Conservation (phyloP, 92 coral and sea anemone species). For the Porites lobata region DNA sequence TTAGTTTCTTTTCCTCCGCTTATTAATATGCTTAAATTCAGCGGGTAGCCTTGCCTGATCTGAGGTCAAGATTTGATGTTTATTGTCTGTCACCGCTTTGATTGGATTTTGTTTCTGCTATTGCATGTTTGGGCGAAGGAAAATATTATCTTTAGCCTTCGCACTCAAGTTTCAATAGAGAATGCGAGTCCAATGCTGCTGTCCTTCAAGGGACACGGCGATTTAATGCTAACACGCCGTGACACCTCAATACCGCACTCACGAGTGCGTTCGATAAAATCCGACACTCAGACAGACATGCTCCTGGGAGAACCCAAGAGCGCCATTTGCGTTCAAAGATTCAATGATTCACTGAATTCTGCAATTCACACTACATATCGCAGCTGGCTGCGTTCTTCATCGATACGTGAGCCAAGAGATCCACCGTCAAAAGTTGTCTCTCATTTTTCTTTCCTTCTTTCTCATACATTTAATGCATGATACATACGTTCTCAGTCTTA, state of each 20-base stretch:
- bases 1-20: too few relatives aligned
- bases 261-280: neutral
- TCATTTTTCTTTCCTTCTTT: neutral
- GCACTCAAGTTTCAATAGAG: too few relatives aligned
- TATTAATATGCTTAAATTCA: too few relatives aligned
- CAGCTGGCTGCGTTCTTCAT: too few relatives aligned
- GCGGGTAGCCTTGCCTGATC: too few relatives aligned
- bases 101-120: too few relatives aligned
- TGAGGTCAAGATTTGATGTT: too few relatives aligned
- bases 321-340: constrained; percentile 80
- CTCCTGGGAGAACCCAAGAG: constrained; percentile 74
- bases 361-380: constrained; percentile 63
- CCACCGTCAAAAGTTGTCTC: constrained; percentile 54
- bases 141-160: too few relatives aligned
- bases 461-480: neutral
- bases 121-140: too few relatives aligned
- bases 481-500: too few relatives aligned
- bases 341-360: constrained; percentile 74
- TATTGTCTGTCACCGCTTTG: too few relatives aligned
- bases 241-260: constrained; percentile 54
- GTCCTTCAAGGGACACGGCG: neutral
- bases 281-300: constrained; percentile 80
- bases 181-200: constrained; percentile 29
- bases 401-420: constrained; percentile 28
- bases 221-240: neutral